phyloP scores from a whole-genome alignment of 2,797 vertebrate genomes.

The Geranospiza caerulescens region DNA sequence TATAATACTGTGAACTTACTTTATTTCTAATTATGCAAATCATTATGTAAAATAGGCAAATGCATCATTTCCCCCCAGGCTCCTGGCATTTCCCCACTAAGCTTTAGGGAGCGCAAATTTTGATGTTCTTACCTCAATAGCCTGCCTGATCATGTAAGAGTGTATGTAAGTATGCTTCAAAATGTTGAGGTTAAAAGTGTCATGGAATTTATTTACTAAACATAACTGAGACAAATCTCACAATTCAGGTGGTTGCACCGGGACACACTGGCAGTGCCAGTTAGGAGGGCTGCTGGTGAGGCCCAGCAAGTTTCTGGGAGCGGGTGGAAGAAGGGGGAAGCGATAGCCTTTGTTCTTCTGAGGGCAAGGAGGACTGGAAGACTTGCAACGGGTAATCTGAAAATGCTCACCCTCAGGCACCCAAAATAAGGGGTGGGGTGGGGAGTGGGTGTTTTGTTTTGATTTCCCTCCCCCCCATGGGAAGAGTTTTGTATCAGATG shows the following conservation, averaged over 20 bases:
- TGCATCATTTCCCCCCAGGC: neutral
- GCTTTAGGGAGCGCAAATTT: slow-evolving; percentile 43
- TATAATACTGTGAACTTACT: neutral
- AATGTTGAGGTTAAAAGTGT: neutral
- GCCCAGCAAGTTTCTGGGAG: neutral
- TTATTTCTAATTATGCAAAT: slow-evolving; percentile 55
- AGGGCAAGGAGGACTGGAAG: slow-evolving; percentile 49
- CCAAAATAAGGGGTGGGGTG: neutral
- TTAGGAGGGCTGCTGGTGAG: neutral
- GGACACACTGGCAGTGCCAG: neutral
- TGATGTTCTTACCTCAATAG: slow-evolving; percentile 28
- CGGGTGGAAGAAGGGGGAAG: neutral
- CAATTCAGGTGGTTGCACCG: neutral
- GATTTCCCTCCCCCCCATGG: neutral
- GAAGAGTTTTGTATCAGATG: slow-evolving; percentile 54
- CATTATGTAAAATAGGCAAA: slow-evolving; percentile 19
- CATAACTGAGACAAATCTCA: neutral
- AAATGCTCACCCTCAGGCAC: slow-evolving; percentile 54
- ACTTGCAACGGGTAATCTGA: slow-evolving; percentile 50
- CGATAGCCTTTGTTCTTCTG: slow-evolving; percentile 53
- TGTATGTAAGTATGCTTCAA: neutral
- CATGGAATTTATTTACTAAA: neutral
- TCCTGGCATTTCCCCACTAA: slow-evolving; percentile 27
- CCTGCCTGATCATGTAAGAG: slow-evolving; percentile 50
- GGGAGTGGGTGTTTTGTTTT: slow-evolving; percentile 30